Evolutionary conservation across 2,888 invertebrate species (phyloP).

Genomic region (Sycophila texana): DNA sequence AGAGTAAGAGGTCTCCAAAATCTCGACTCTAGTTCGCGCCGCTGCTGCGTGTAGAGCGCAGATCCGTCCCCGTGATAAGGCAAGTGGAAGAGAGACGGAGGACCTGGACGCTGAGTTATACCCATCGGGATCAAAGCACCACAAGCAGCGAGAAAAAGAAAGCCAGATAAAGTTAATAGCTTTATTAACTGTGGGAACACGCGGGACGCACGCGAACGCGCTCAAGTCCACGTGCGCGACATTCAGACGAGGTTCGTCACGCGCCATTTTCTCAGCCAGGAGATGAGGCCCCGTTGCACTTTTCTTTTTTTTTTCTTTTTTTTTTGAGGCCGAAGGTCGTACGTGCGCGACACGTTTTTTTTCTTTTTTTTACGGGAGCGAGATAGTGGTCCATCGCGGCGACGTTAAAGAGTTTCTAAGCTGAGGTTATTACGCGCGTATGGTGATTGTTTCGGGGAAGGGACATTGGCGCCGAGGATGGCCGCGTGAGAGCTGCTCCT

Average conservation of each 20-base stretch:
- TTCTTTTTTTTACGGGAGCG: background rate
- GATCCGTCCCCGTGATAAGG: conserved; percentile 42
- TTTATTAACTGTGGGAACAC: conserved; percentile 73
- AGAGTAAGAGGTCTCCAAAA: background rate
- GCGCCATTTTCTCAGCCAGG: conserved; percentile 16
- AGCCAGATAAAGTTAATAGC: conserved; percentile 72
- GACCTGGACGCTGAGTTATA: conserved; percentile 71
- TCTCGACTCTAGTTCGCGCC: background rate
- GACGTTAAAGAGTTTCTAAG: conserved; percentile 36
- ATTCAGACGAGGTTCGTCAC: conserved; percentile 45
- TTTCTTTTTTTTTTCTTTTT: too few relatives aligned
- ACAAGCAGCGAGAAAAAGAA: conserved; percentile 3
- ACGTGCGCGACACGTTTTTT: conserved; percentile 13
- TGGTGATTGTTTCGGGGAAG: conserved; percentile 52
- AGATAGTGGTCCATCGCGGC: background rate
- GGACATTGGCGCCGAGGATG: background rate
- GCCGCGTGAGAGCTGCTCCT: conserved; percentile 5
- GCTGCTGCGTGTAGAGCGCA: conserved; percentile 26
- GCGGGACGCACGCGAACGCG: conserved; percentile 23
- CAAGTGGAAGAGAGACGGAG: background rate
- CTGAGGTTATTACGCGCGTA: conserved; percentile 38
- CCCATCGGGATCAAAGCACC: conserved; percentile 61
- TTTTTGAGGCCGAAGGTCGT: background rate
- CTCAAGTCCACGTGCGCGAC: conserved; percentile 28
- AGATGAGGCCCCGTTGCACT: background rate